These are phyloP conservation scores for Pseudomugil gertrudae DNA, from an alignment of 2,797 vertebrate species.

Conservation along the genomic window DNA sequence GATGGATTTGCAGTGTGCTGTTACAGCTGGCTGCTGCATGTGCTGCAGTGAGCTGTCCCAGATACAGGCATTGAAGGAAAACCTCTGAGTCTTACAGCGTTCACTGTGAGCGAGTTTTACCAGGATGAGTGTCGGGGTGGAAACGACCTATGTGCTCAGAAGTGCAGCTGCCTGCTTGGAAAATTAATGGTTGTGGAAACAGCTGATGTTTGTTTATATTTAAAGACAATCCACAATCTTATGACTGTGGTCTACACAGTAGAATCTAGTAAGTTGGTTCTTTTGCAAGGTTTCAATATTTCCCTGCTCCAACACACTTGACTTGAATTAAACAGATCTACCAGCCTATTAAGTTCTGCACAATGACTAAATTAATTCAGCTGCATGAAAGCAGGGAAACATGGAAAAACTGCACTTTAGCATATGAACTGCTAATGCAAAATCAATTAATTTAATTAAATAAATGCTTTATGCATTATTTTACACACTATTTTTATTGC, in stretches of 20 bases:
- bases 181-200: conserved; percentile 8
- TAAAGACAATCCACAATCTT: not conserved
- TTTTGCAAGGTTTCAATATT: no score
- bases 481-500: not conserved
- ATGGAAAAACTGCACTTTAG: no score
- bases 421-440: no score
- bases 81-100: conserved; percentile 35
- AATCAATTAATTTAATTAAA: no score
- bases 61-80: conserved; percentile 15
- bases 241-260: no score
- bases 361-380: not conserved
- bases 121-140: conserved; percentile 6
- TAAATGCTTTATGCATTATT: not conserved
- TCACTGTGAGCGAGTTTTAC: conserved; percentile 37
- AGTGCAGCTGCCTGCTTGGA: conserved; percentile 4
- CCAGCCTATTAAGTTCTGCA: not conserved
- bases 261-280: no score
- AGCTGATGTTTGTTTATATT: not conserved
- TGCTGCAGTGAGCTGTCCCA: conserved; percentile 46
- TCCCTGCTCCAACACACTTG: not conserved
- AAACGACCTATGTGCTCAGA: conserved; percentile 12
- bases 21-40: conserved; percentile 35
- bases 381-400: not conserved
- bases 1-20: conserved; percentile 51
- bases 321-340: not conserved